These are phyloP conservation scores for Leptosomus discolor DNA, from an alignment of 2,113 vertebrate species.

Conservation along the genomic window DNA sequence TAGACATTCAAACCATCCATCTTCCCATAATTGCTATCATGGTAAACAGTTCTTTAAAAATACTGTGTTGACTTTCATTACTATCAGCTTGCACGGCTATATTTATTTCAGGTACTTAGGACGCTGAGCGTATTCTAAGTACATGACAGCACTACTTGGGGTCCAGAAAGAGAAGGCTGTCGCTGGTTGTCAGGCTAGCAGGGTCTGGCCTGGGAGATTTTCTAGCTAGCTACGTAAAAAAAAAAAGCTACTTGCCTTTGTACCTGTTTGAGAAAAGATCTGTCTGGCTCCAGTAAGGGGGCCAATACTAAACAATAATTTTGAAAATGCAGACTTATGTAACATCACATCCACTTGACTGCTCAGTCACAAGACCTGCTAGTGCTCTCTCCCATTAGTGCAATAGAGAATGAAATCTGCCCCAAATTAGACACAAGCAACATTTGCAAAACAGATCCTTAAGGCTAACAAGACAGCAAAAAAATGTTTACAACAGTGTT, in stretches of 20 bases:
- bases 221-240: not conserved
- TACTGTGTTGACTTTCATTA: not conserved
- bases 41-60: conserved; percentile 32
- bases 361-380: not conserved
- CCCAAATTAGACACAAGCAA: not conserved
- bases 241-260: not conserved
- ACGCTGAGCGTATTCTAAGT: not conserved
- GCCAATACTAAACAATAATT: accelerated
- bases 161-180: not conserved
- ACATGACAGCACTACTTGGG: not conserved
- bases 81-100: not conserved
- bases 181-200: not conserved
- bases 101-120: not conserved
- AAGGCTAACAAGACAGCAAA: not conserved
- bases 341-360: not conserved
- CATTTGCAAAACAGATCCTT: not conserved
- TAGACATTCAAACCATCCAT: conserved; percentile 13
- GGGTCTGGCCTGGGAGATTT: not conserved
- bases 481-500: not conserved
- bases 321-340: not conserved
- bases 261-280: not conserved
- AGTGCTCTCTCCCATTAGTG: not conserved
- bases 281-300: not conserved
- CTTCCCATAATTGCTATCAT: not conserved
- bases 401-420: not conserved